Evolutionary conservation across 2,888 invertebrate genomes (phyloP).

Genomic region (Oscheius sp.): DNA sequence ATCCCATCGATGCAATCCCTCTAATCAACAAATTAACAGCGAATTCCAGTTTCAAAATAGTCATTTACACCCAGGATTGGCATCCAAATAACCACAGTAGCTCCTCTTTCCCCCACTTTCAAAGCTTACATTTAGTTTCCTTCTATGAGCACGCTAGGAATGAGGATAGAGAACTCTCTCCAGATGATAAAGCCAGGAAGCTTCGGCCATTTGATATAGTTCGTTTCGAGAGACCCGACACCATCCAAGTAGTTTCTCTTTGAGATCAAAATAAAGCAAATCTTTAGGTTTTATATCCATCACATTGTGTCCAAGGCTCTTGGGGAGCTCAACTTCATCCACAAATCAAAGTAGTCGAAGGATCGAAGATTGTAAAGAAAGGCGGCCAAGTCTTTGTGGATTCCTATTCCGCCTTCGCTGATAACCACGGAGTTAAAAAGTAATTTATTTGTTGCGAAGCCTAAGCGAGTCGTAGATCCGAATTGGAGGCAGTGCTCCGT

Average conservation of each 20-base stretch:
- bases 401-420: constrained; percentile 97
- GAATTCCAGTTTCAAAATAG: constrained; percentile 45
- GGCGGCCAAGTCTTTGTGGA: constrained; percentile 94
- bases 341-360: constrained; percentile 75
- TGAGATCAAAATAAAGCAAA: not conserved
- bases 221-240: constrained; percentile 84
- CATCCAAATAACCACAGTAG: constrained; percentile 93
- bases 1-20: constrained; percentile 62
- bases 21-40: constrained; percentile 57
- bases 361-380: constrained; percentile 70
- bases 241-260: constrained; percentile 37
- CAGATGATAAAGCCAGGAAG: constrained; percentile 57
- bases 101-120: too few relatives aligned
- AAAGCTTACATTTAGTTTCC: too few relatives aligned
- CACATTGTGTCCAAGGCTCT: constrained; percentile 92
- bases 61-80: constrained; percentile 89
- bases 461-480: too few relatives aligned
- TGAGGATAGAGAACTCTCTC: constrained; percentile 54
- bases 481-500: constrained; percentile 82
- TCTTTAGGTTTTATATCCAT: constrained; percentile 83
- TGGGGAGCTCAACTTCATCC: constrained; percentile 93
- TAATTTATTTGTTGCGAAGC: constrained; percentile 22
- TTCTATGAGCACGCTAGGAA: constrained; percentile 84
- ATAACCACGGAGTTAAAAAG: constrained; percentile 83
- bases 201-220: constrained; percentile 83